Base-by-base conservation (phyloP, 2,113 vertebrate genomes). In the Grammomys surdaster region DNA sequence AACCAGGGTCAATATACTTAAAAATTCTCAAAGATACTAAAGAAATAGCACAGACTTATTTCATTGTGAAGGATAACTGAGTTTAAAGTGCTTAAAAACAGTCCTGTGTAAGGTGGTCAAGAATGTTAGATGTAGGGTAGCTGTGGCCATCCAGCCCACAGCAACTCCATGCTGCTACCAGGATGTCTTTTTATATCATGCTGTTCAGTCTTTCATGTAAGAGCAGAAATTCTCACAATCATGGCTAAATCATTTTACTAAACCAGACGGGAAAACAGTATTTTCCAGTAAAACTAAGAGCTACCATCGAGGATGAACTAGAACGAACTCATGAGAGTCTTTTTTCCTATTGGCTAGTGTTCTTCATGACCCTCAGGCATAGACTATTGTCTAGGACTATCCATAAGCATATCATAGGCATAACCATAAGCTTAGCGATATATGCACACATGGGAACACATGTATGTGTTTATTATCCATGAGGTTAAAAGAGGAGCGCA, bases 81-180 rank as follows among this genome's bases (percentile, higher is more conserved):
- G 51, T 94, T 90, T 80, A 76, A 33, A 76, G 20, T 91, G 7
- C 67, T 96, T 87, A 70, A 60, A 89, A 16, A 26, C 77, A 13
- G 73, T 92, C 26, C 51, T 20, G 5, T 36, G 9, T 28, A 56
- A 95, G 82, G 54, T 26, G 40, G 14, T 0, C n/a, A 90, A 96
- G 84, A 78, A 16, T 56, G 36, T 43, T 73, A 60, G 17, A 46
- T 69, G 14, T 58, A 6, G 72, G 5, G 51, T 82, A 67, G 22
- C 7, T 77, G 26, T 14, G 63, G 63, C 26, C 14, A 76, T 67
- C 7, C 46, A 46, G 58, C 5, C 17, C 88, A 26, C 70, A n/a
- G 33, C 48, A 43, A 1, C n/a, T 46, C 77, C 46, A n/a, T 16
- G 17, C 17, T 54, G 26, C 24, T 54, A 51, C 19, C 72, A 90